These are phyloP conservation scores for Phaonia tiefii DNA, from an alignment of 2,888 invertebrate species.

Conservation along the genomic window DNA sequence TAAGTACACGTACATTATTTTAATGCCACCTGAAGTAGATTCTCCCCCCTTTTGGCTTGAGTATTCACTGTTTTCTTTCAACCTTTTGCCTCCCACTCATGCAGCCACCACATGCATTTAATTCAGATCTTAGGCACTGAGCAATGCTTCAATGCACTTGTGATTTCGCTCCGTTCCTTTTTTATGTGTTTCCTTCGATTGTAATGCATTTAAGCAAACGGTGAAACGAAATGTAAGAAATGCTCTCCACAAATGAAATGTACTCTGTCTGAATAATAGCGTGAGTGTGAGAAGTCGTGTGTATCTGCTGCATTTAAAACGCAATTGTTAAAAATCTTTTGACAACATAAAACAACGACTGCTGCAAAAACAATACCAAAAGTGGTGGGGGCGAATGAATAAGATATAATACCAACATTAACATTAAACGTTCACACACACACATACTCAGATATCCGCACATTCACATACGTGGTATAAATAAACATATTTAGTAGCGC, in stretches of 20 bases:
- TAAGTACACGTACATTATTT: slow-evolving; percentile 79
- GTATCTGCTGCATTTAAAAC: slow-evolving; percentile 6
- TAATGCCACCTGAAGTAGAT: slow-evolving; percentile 79
- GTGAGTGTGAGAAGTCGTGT: background rate
- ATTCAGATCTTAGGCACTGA: slow-evolving; percentile 18
- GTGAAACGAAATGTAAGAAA: slow-evolving; percentile 30
- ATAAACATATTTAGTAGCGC: slow-evolving; percentile 24
- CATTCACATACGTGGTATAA: slow-evolving; percentile 12
- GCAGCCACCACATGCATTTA: slow-evolving; percentile 1
- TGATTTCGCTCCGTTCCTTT: slow-evolving; percentile 8
- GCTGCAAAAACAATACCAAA: background rate
- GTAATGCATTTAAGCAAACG: slow-evolving; percentile 40
- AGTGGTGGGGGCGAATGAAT: background rate
- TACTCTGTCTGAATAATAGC: background rate
- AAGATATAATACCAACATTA: slow-evolving; percentile 15
- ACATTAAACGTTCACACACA: slow-evolving; percentile 12
- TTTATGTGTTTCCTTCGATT: slow-evolving; percentile 21
- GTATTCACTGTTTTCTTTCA: background rate
- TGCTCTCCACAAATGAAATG: slow-evolving; percentile 28
- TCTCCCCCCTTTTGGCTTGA: slow-evolving; percentile 24
- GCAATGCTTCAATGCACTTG: background rate
- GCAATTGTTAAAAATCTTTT: slow-evolving; percentile 28
- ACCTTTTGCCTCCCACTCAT: background rate
- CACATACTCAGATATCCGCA: background rate
- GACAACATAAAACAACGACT: background rate